A percentile compares a stretch with the other conserved stretches of the same genome.
phyloP scores from a whole-genome alignment of 2,888 invertebrate genomes.

The Aelia acuminata region DNA sequence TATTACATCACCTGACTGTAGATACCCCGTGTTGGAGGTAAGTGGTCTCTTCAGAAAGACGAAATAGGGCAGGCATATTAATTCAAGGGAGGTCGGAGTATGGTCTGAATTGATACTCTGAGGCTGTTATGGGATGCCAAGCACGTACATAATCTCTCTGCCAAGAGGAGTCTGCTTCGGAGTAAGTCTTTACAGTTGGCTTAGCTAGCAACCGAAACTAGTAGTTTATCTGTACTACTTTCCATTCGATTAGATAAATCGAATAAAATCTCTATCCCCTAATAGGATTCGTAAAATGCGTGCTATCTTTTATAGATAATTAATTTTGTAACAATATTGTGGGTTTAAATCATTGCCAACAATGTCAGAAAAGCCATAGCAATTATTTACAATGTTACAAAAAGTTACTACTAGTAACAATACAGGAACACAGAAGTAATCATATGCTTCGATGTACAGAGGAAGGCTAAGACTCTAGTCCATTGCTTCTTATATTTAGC shows the following conservation, averaged over 20 bases:
- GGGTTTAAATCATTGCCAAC: too few species aligned
- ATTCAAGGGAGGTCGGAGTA: constrained; percentile 2
- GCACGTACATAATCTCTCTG: constrained; percentile 27
- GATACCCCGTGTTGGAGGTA: neutral
- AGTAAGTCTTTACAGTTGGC: neutral
- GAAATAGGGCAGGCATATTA: constrained; percentile 32
- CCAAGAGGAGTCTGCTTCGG: neutral
- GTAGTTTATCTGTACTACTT: neutral
- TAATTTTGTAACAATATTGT: too few species aligned
- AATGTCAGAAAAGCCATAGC: too few species aligned
- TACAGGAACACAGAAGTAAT: too few species aligned
- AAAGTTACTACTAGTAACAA: too few species aligned
- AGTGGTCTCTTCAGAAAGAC: neutral
- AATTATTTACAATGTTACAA: too few species aligned
- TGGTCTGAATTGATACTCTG: constrained; percentile 4
- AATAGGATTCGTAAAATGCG: too few species aligned
- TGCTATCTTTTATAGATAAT: too few species aligned
- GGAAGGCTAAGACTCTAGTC: too few species aligned
- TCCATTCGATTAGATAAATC: neutral
- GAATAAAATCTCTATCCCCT: too few species aligned
- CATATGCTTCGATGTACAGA: too few species aligned
- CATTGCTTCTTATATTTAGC: too few species aligned
- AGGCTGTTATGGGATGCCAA: neutral
- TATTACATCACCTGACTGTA: neutral
- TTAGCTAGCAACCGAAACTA: neutral